phyloP scores from a whole-genome alignment of 2,113 vertebrate species.

The Tragelaphus imberbis region DNA sequence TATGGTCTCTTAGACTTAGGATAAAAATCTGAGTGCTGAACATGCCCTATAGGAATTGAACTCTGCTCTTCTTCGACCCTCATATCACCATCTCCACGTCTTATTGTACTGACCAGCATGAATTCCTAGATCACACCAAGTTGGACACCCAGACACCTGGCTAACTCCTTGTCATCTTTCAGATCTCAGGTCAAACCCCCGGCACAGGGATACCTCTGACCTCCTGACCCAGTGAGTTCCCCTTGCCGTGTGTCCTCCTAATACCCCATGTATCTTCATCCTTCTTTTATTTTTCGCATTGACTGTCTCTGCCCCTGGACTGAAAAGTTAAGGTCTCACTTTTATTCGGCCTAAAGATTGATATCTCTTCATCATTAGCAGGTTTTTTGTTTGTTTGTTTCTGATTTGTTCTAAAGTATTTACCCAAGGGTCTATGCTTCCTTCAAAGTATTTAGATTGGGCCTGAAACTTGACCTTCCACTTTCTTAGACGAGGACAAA shows the following conservation, averaged over 20 bases:
- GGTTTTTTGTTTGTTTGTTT: neutral
- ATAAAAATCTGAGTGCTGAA: neutral
- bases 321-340: neutral
- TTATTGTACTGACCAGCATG: neutral
- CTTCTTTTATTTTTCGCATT: neutral
- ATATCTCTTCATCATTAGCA: neutral
- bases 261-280: neutral
- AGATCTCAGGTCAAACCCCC: neutral
- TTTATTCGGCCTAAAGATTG: neutral
- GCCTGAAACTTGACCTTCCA: neutral
- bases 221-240: neutral
- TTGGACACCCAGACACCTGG: neutral
- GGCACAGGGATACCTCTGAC: neutral
- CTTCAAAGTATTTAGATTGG: neutral
- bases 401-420: neutral
- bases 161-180: neutral
- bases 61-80: neutral
- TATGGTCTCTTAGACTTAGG: neutral
- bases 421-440: neutral
- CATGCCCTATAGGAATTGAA: neutral
- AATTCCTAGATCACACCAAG: neutral
- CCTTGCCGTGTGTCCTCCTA: neutral
- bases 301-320: neutral
- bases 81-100: neutral
- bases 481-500: neutral